Percentiles rank a stretch among this genome's conserved stretches.
These are phyloP conservation scores for Anastatus disparis DNA, from an alignment of 1,140 invertebrate species.

Conservation along the genomic window DNA sequence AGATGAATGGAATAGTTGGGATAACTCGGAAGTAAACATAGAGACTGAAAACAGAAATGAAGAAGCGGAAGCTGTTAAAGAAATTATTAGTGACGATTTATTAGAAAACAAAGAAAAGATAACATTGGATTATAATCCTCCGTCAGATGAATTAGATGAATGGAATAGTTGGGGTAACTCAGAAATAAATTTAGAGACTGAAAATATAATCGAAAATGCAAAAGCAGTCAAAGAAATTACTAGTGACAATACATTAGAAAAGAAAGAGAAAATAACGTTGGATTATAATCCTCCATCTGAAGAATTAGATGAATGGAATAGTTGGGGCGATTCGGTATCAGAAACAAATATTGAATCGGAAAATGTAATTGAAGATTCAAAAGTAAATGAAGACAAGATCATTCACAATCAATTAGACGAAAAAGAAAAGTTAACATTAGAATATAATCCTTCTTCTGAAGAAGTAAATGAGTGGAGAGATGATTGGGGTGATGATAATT, in stretches of 20 bases:
- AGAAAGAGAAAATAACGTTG: conserved; percentile 20
- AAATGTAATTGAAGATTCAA: neutral
- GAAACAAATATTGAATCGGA: no score
- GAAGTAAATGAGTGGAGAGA: neutral
- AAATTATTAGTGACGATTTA: conserved; percentile 21
- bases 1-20: conserved; percentile 36
- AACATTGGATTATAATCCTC: neutral
- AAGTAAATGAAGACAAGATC: no score
- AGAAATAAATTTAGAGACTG: no score
- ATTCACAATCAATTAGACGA: neutral
- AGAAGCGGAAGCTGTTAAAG: neutral
- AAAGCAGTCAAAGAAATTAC: conserved; percentile 6
- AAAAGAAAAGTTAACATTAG: neutral
- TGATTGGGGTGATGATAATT: conserved; percentile 32
- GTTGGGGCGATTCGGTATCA: conserved; percentile 29
- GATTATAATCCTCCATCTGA: neutral
- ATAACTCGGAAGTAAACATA: neutral
- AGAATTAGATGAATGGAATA: conserved; percentile 31
- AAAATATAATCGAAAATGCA: neutral
- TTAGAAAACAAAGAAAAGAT: conserved; percentile 19
- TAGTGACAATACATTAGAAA: conserved; percentile 7
- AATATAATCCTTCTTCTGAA: neutral
- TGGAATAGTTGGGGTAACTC: conserved; percentile 34
- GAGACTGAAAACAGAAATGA: neutral
- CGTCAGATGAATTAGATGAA: conserved; percentile 9